phyloP scores from a whole-genome alignment of 1,140 invertebrate species.

The Schmidtea mediterranea region DNA sequence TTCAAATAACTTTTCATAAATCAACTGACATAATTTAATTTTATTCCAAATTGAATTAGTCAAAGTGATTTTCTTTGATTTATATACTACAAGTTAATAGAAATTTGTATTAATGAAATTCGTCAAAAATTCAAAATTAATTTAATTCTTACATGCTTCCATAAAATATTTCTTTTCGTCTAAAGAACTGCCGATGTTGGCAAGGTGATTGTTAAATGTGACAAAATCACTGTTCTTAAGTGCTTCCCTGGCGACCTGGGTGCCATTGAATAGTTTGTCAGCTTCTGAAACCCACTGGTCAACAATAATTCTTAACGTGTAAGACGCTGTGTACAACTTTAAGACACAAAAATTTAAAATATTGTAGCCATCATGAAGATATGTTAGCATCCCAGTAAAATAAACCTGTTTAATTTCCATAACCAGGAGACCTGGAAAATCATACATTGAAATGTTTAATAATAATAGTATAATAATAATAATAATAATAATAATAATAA shows the following conservation, averaged over 20 bases:
- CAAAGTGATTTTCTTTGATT: no score
- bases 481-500: no score
- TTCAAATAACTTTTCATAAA: no score
- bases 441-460: no score
- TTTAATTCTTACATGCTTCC: constrained; percentile 20
- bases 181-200: constrained; percentile 13
- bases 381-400: constrained; percentile 19
- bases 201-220: constrained; percentile 14
- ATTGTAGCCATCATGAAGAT: constrained; percentile 24
- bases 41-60: no score
- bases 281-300: constrained; percentile 9
- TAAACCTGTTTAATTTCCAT: constrained; percentile 27
- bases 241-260: constrained; percentile 12
- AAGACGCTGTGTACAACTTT: constrained; percentile 24
- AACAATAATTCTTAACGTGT: constrained; percentile 18
- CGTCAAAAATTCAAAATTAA: neutral
- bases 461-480: constrained; percentile 5
- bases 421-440: constrained; percentile 20
- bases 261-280: constrained; percentile 19
- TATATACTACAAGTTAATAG: no score
- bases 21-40: no score
- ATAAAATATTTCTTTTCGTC: constrained; percentile 21
- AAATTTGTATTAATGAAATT: neutral
- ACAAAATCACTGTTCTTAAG: constrained; percentile 15
- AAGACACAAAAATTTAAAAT: constrained; percentile 23